Base-by-base conservation (phyloP, 2,888 invertebrate species). In the Papilio elwesi region DNA sequence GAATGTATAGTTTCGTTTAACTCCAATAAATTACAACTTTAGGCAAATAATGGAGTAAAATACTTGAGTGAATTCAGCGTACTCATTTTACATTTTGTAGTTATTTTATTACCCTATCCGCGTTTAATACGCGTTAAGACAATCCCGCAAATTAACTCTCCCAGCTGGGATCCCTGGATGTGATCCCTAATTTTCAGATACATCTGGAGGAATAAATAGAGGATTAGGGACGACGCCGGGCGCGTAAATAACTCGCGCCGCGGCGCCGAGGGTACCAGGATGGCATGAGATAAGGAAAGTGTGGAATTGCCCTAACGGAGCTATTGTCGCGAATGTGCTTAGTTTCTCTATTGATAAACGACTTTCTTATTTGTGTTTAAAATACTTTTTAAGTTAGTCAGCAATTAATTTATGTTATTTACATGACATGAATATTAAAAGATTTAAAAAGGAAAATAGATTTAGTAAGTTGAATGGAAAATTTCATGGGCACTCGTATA, bases 151-250 rank as follows among this genome's bases (percentile, higher is more conserved):
- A 92, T 91, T 91, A 92, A 89, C 90, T 90, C 83, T 78, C 79
- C 78, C 77, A 76, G 76, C 79, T 73, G 79, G 83, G 82, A 84
- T 83, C 82, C 81, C 76, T 80, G 85, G 88, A 86, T 86, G 90
- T 92, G 92, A 93, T 93, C 92, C 93, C 93, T 93, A 92, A 93
- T 93, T 93, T 93, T 91, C 92, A 92, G 92, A 93, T 93, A 93
- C 91, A 92, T 93, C 91, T 90, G 89, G 81, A 85, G 85, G 91
- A 91, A 93, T 92, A 93, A 93, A 93, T 92, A 93, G 93, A 88
- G 91, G 93, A 92, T 93, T 93, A 92, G 87, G 91, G 90, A 87
- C 82, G 89, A 87, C 87, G 90, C 84, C 85, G 85, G 81, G 84
- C 85, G 90, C 92, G 92, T 93, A 93, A 93, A 93, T 93, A 93